Evolutionary conservation across 2,888 invertebrate genomes (phyloP).

Genomic region (Spisula solida): DNA sequence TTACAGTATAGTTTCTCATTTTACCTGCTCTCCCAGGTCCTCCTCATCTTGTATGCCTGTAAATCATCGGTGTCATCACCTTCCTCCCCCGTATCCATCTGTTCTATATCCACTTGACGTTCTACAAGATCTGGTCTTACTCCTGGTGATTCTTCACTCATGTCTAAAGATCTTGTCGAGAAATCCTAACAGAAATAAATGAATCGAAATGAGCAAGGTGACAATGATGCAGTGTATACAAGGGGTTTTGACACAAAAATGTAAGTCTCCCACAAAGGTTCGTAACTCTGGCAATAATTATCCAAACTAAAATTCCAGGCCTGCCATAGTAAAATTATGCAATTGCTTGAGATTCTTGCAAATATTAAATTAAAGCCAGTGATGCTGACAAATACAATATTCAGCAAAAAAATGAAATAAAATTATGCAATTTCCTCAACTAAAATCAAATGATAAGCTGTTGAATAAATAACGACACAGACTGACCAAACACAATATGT

Average conservation of each 20-base stretch:
- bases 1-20: not conserved
- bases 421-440: no score
- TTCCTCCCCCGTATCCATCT: constrained; percentile 45
- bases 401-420: no score
- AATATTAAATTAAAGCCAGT: no score
- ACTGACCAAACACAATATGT: no score
- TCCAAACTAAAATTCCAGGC: not conserved
- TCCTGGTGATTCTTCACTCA: constrained; percentile 81
- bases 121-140: constrained; percentile 37
- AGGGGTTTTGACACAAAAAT: not conserved
- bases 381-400: no score
- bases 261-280: not conserved
- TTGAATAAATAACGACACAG: no score
- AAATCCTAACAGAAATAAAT: constrained; percentile 74
- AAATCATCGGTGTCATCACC: constrained; percentile 56
- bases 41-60: constrained; percentile 75
- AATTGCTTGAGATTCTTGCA: no score
- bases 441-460: no score
- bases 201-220: not conserved
- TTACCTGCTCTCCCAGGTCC: constrained; percentile 81
- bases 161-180: constrained; percentile 79
- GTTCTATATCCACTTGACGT: constrained; percentile 56
- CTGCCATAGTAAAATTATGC: no score
- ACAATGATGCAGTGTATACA: no score
- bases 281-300: no score